Evolutionary conservation across 2,113 vertebrate genomes (phyloP).

Genomic region (Lota lota): DNA sequence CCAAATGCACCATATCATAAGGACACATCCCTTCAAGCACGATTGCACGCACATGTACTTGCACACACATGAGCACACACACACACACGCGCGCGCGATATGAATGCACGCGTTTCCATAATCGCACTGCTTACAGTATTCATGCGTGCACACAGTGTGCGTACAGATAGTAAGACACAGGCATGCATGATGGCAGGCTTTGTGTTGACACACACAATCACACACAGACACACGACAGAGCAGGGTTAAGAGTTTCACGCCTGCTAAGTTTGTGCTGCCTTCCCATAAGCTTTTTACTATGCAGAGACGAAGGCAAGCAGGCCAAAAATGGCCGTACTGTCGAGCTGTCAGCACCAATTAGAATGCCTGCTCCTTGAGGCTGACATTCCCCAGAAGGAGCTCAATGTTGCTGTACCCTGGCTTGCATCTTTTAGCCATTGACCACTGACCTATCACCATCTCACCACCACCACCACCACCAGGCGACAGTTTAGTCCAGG

Average conservation of each 20-base stretch:
- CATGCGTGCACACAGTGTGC: too few species aligned
- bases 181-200: conserved; percentile 1
- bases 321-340: conserved; percentile 33
- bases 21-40: neutral
- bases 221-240: conserved; percentile 5
- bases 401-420: conserved; percentile 13
- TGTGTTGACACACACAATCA: conserved; percentile 11
- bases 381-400: neutral
- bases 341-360: conserved; percentile 54
- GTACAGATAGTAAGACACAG: neutral
- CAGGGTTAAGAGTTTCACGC: conserved; percentile 1
- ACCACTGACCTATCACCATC: neutral
- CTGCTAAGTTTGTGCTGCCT: conserved; percentile 23
- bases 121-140: too few species aligned
- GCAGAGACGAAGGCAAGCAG: conserved; percentile 37
- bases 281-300: conserved; percentile 30
- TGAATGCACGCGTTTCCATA: too few species aligned
- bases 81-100: conserved; percentile 9
- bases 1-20: neutral
- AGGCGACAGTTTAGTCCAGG: too few species aligned
- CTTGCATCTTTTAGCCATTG: neutral
- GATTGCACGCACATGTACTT: neutral
- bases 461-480: conserved; percentile 6
- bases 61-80: neutral
- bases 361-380: conserved; percentile 33